Evolutionary conservation across 2,113 vertebrate species (phyloP).

Genomic region (Chlorodrepanis virens): DNA sequence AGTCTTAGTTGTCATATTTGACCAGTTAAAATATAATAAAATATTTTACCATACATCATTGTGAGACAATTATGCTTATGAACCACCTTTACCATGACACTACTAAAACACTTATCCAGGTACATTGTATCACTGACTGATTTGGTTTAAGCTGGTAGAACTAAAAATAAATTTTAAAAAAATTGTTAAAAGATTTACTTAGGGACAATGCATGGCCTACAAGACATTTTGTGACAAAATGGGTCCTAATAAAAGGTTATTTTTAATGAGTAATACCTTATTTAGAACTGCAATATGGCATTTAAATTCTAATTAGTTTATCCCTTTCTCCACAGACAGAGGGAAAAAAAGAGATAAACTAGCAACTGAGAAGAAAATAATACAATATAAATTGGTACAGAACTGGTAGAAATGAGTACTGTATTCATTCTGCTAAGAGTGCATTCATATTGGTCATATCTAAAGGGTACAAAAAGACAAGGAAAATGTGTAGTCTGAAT

Average conservation of each 20-base stretch:
- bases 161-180: not conserved
- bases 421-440: not conserved
- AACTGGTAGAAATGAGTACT: not conserved
- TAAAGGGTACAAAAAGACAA: not conserved
- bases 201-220: not conserved
- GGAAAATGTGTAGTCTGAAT: not conserved
- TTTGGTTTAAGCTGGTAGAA: not conserved
- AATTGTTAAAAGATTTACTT: not conserved
- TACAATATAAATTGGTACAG: not conserved
- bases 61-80: not conserved
- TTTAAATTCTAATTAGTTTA: conserved; percentile 9
- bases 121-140: not conserved
- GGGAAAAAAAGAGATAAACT: not conserved
- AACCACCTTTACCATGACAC: not conserved
- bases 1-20: not conserved
- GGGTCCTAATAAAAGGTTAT: not conserved
- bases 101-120: not conserved
- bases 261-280: not conserved
- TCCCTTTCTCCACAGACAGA: not conserved
- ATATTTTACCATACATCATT: not conserved
- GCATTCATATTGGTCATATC: not conserved
- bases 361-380: not conserved
- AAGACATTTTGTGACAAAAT: not conserved
- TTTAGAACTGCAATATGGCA: not conserved
- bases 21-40: not conserved